Base-by-base conservation (phyloP, 35 echinoderm and acorn worm genomes). In the Hemicentrotus pulcherrimus region DNA sequence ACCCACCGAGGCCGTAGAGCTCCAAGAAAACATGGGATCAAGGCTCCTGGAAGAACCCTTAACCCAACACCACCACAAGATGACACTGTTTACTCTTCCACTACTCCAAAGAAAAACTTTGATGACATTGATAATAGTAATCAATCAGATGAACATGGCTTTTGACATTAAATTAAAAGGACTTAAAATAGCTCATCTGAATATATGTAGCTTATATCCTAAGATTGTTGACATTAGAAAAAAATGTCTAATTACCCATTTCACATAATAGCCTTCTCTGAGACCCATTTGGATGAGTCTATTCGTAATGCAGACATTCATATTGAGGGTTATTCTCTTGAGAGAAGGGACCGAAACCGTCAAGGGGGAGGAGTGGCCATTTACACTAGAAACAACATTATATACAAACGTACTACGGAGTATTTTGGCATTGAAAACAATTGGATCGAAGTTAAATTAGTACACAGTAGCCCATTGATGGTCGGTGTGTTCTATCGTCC, bases 101-200 rank as follows among this genome's bases (percentile, higher is more conserved):
- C n/a, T n/a, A n/a, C n/a, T 86, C 31, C 85, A 86, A 16, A 86
- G 85, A 86, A 86, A 4, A 16, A 6, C 31, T n/a, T 86, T 86
- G 5, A 24, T 16, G 15, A 86, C 6, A 86, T 16, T 86, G 85
- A 86, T 86, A 16, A 86, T 86, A 86, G 19, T 32, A 86, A n/a
- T 86, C 4, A 86, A 86, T 86, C 85, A 86, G 85, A 86, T 32
- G 85, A 32, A 86, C 85, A n/a, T n/a, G n/a, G n/a, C n/a, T n/a
- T n/a, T 86, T 86, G 85, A 86, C 85, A 86, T 86, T 86, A 86
- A 86, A 86, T 86, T 16, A 86, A 86, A 86, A 86, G 85, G 85
- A 86, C 31, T 86, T 16, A 86, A 86, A 86, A 16, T 86, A 86
- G 19, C 85, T 16, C 85, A 86, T 86, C 15, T 86, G 85, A 86